phyloP scores from a whole-genome alignment of 2,888 invertebrate genomes.

The Tachystola acroxantha region DNA sequence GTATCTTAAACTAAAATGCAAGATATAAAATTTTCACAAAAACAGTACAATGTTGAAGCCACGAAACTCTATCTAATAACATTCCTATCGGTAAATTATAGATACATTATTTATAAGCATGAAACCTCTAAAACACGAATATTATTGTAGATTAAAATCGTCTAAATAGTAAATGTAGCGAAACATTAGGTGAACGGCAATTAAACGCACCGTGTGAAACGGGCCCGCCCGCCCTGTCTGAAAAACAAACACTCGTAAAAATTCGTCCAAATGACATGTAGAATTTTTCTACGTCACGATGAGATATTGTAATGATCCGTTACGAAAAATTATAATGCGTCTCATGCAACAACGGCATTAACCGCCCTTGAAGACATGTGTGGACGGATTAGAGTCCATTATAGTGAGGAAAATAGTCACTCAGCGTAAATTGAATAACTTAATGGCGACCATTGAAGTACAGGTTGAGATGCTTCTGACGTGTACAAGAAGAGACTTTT shows the following conservation, averaged over 20 bases:
- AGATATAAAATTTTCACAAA: too few relatives aligned
- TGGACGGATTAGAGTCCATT: conserved; percentile 62
- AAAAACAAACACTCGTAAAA: conserved; percentile 74
- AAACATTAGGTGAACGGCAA: conserved; percentile 41
- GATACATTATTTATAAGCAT: too few relatives aligned
- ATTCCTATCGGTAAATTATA: too few relatives aligned
- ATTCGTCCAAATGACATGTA: conserved; percentile 71
- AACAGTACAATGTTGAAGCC: too few relatives aligned
- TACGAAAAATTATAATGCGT: conserved; percentile 69
- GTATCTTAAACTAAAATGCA: too few relatives aligned
- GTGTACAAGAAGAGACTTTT: too few relatives aligned
- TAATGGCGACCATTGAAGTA: too few relatives aligned
- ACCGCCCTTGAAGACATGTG: conserved; percentile 61
- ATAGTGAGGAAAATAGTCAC: conserved; percentile 62
- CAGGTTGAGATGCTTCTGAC: too few relatives aligned
- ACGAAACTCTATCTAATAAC: too few relatives aligned
- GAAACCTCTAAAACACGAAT: too few relatives aligned
- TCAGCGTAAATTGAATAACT: conserved; percentile 68
- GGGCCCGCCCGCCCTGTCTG: conserved; percentile 54
- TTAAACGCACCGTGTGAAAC: conserved; percentile 54
- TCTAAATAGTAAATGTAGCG: conserved; percentile 42
- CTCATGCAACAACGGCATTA: conserved; percentile 65
- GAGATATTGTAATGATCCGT: conserved; percentile 75
- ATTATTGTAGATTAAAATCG: conserved; percentile 35
- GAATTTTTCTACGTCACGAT: conserved; percentile 76